Conservation (phyloP, 2,113 vertebrate genomes). For the Garra rufa region DNA sequence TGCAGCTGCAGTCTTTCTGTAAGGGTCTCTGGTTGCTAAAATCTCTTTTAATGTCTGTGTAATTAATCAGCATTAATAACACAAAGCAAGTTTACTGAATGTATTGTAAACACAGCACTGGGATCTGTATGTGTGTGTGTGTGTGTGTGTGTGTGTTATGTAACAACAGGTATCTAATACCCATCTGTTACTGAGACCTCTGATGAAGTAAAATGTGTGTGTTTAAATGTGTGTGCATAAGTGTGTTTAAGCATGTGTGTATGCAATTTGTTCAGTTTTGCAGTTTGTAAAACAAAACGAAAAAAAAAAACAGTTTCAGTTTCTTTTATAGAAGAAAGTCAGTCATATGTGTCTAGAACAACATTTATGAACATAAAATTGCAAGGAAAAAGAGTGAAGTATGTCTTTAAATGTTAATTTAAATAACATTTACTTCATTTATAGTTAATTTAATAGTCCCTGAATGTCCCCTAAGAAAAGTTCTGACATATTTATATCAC, state of each 20-base stretch:
- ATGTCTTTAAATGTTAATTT: background rate
- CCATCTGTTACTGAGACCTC: conserved; percentile 18
- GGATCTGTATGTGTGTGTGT: background rate
- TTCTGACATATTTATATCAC: background rate
- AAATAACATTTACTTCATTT: background rate
- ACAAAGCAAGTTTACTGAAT: background rate
- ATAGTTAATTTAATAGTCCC: background rate
- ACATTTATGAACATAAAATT: background rate
- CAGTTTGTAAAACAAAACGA: too few relatives aligned
- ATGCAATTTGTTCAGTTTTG: too few relatives aligned
- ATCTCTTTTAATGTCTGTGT: background rate
- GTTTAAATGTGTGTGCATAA: background rate
- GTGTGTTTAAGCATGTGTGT: conserved; percentile 19
- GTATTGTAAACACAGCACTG: background rate
- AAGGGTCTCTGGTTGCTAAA: background rate
- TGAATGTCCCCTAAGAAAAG: background rate
- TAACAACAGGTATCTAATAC: conserved; percentile 29
- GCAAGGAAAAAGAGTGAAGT: background rate
- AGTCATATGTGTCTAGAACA: background rate
- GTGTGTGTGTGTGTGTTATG: background rate
- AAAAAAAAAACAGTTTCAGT: too few relatives aligned
- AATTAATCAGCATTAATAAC: conserved; percentile 1
- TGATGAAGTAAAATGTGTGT: conserved; percentile 10
- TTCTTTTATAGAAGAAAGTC: background rate
- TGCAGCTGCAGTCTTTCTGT: background rate